These are phyloP conservation scores for Phalacrocorax brasilianus DNA, from an alignment of 2,113 vertebrate species.

Conservation along the genomic window DNA sequence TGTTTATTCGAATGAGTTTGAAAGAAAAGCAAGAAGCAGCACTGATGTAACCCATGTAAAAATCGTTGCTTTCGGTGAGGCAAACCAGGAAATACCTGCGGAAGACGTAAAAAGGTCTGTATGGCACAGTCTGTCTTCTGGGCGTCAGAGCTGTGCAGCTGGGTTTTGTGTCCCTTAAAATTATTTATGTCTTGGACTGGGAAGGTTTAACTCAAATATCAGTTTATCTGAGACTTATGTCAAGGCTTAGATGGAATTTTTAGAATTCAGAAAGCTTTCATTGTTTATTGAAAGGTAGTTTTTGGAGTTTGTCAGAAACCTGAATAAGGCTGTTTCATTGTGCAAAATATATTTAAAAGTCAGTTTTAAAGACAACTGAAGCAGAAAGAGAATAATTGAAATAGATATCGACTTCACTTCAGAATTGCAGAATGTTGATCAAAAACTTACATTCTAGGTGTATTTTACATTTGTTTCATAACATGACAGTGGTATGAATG, in stretches of 20 bases:
- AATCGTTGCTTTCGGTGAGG: slow-evolving; percentile 41
- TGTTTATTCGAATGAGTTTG: not conserved
- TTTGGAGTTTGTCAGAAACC: not conserved
- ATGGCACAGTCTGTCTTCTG: not conserved
- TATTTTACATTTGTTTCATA: not conserved
- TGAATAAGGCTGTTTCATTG: not conserved
- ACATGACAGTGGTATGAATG: not conserved
- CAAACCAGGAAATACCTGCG: not conserved
- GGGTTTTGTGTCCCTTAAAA: not conserved
- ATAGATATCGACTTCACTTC: not conserved
- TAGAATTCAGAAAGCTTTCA: not conserved
- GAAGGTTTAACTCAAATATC: not conserved
- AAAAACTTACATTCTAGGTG: not conserved
- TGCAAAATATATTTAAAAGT: not conserved
- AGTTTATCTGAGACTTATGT: not conserved
- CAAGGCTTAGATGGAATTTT: not conserved
- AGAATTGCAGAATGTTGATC: not conserved
- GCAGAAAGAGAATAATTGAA: not conserved
- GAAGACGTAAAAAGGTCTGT: slow-evolving; percentile 68
- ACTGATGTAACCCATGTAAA: slow-evolving; percentile 24
- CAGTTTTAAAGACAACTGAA: not conserved
- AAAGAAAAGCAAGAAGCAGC: not conserved
- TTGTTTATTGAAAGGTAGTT: not conserved
- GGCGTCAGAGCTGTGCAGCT: not conserved
- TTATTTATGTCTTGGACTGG: not conserved